These are phyloP conservation scores for Latheticus oryzae DNA, from an alignment of 2,888 invertebrate genomes.

Conservation along the genomic window DNA sequence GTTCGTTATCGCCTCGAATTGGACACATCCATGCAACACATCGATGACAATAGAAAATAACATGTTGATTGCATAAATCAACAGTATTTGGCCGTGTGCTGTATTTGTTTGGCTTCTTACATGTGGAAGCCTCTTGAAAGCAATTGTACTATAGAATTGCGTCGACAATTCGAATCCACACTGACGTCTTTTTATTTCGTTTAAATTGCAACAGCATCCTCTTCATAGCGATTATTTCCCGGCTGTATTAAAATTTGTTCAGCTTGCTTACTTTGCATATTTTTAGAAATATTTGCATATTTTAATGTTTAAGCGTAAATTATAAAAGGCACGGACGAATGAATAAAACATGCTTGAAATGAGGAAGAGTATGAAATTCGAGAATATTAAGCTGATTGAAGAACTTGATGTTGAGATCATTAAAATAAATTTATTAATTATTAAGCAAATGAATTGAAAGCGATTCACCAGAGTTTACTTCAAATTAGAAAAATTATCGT, in stretches of 20 bases:
- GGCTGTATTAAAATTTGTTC: slow-evolving; percentile 43
- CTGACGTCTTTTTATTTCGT: slow-evolving; percentile 20
- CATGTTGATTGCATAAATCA: too few species aligned
- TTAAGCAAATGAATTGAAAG: background rate
- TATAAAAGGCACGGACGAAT: slow-evolving; percentile 37
- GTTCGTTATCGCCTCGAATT: too few species aligned
- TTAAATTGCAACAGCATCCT: slow-evolving; percentile 17
- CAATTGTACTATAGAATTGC: slow-evolving; percentile 47
- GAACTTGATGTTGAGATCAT: slow-evolving; percentile 19
- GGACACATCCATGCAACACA: too few species aligned
- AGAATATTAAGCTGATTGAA: slow-evolving; percentile 18
- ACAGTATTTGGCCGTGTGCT: too few species aligned
- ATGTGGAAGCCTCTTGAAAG: slow-evolving; percentile 46
- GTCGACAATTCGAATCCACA: slow-evolving; percentile 47
- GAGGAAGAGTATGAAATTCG: slow-evolving; percentile 15
- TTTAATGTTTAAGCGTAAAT: slow-evolving; percentile 39
- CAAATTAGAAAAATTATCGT: too few species aligned
- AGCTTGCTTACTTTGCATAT: slow-evolving; percentile 41
- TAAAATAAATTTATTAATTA: slow-evolving; percentile 7
- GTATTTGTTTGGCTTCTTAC: slow-evolving; percentile 45
- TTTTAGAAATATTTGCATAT: slow-evolving; percentile 45
- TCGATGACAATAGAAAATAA: too few species aligned
- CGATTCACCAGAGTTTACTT: too few species aligned
- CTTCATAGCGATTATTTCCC: slow-evolving; percentile 25
- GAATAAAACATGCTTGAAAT: slow-evolving; percentile 43